Evolutionary conservation across 2,113 vertebrate species (phyloP), one percentile per base, ranked within the genome.

Genomic region (Eclectus roratus): DNA sequence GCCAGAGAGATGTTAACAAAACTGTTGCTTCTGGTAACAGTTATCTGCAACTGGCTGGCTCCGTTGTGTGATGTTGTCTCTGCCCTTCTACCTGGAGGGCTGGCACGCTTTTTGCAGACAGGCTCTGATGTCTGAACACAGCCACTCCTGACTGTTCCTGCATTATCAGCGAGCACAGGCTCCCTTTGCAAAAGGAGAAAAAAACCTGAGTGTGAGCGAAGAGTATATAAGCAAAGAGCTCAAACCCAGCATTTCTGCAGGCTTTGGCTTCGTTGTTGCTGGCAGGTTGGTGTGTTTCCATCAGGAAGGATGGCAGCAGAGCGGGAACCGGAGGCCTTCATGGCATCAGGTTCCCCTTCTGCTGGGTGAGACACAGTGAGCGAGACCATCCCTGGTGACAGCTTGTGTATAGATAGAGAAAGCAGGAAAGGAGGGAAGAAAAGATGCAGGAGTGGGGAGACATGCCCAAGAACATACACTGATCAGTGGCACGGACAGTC

Each of bases 361-460:
- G 9, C 64, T 46, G 69, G 33, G 44, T 24, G 31, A 2, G 5
- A 74, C n/a, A 70, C 28, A 10, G 49, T 0, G 6, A 47, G 47
- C 0, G 0, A 50, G 56, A 20, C 39, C 0, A 1, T 69, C 71
- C 60, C 56, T 0, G 0, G 63, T 27, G 28, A 12, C 29, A 83
- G 37, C 8, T 63, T 29, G 47, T 6, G 18, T 27, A 3, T 37
- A 65, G 72, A 25, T 3, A 66, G 15, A 66, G 35, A 58, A 80
- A 65, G 46, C 27, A 66, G 56, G 47, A 18, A 65, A 46, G 56
- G 63, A 37, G 31, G 9, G 13, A 53, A 60, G n/a, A 21, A 39
- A 52, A 70, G n/a, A 1, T 3, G 6, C 11, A 23, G 43, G 21
- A 74, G 29, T 3, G 20, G 25, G 68, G 47, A 55, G 44, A 23